Evolutionary conservation across 2,888 invertebrate species (phyloP).

Genomic region (Heliconius aoede): DNA sequence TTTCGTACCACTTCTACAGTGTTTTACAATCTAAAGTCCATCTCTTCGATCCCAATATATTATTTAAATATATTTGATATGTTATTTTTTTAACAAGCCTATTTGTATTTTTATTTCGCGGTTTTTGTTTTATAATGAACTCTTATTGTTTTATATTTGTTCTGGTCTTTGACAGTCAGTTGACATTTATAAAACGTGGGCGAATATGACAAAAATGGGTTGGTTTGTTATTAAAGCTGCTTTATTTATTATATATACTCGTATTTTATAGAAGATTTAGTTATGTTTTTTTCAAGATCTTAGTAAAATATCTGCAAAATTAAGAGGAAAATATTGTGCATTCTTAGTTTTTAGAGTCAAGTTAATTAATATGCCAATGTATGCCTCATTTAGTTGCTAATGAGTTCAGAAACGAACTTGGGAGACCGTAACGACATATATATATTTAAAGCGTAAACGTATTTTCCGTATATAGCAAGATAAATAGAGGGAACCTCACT

Average conservation of each 20-base stretch:
- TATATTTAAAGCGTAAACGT: too few species aligned
- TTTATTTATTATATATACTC: background rate
- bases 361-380: too few species aligned
- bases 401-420: too few species aligned
- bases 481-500: too few species aligned
- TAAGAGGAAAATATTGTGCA: too few species aligned
- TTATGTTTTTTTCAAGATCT: too few species aligned
- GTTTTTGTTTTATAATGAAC: conserved; percentile 15
- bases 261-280: background rate
- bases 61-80: conserved; percentile 9
- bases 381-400: too few species aligned
- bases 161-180: background rate
- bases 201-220: background rate
- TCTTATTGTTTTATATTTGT: background rate
- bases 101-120: conserved; percentile 9
- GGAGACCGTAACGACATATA: too few species aligned
- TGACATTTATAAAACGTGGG: background rate
- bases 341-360: too few species aligned
- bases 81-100: conserved; percentile 7
- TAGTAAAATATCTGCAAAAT: too few species aligned
- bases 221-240: background rate
- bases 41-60: conserved; percentile 1
- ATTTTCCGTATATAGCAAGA: too few species aligned
- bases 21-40: background rate
- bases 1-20: background rate